phyloP scores from a whole-genome alignment of 2,113 vertebrate species.

The Rana temporaria region DNA sequence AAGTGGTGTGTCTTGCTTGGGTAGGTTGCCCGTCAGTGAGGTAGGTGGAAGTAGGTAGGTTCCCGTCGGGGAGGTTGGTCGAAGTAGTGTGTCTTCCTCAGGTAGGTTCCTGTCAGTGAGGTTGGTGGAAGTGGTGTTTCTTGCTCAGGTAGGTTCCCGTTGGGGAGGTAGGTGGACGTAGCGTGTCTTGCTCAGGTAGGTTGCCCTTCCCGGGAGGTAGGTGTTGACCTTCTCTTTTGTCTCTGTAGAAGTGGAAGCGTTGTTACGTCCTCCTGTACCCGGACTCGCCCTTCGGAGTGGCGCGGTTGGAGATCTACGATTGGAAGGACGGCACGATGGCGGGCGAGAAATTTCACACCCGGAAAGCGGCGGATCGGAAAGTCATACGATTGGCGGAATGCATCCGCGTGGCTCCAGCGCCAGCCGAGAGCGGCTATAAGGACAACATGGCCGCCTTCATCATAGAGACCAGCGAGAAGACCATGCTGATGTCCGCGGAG shows the following conservation, averaged over 20 bases:
- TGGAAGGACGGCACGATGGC: conserved; percentile 71
- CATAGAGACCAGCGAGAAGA: conserved; percentile 91
- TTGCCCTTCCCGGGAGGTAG: no score
- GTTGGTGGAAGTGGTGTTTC: no score
- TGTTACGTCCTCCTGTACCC: conserved; percentile 92
- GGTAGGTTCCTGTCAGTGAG: no score
- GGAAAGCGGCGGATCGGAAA: conserved; percentile 85
- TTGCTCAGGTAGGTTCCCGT: no score
- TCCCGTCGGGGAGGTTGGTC: no score
- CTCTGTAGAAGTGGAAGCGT: conserved; percentile 90
- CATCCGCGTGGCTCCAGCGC: conserved; percentile 84
- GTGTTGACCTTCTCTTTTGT: no score
- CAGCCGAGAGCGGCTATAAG: conserved; percentile 83
- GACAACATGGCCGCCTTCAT: conserved; percentile 86
- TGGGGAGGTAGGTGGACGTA: no score
- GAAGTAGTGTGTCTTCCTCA: no score
- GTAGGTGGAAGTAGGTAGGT: no score
- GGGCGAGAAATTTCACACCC: conserved; percentile 78
- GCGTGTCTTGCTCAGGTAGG: no score
- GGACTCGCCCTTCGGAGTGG: conserved; percentile 90
- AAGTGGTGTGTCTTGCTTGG: no score
- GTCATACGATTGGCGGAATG: conserved; percentile 93
- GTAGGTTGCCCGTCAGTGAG: no score
- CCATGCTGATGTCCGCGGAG: conserved; percentile 85
- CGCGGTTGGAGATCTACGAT: conserved; percentile 93